Evolutionary conservation across 2,797 vertebrate genomes (phyloP), one percentile per base, ranked within the genome.

Genomic region (Peromyscus nudipes): DNA sequence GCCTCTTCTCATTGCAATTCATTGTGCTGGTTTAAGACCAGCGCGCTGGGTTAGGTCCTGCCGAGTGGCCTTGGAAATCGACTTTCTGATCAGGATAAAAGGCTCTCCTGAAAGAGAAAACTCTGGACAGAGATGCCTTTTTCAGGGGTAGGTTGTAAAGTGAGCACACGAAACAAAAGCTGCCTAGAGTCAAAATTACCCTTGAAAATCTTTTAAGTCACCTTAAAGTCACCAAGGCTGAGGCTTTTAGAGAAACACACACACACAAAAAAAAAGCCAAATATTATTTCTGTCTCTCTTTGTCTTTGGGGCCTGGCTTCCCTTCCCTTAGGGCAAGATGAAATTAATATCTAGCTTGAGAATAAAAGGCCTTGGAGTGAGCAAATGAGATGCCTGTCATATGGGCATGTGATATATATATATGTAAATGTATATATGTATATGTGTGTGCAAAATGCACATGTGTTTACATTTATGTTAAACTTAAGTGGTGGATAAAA

Each of bases 71-170:
- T 97, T 97, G 96, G 96, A 97, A 97, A 98, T 97, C 96, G 91
- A 97, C 96, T 97, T 97, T 98, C 97, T 98, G 97, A 98, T 97
- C 97, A 97, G 94, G 97, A 98, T 98, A 95, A 98, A 97, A 97
- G 97, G 92, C 93, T 87, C 86, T 55, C 89, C 94, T 97, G 92
- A 96, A 97, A 98, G 89, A 96, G 91, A 92, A 97, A 95, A 96
- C 96, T 92, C 49, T 71, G 97, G 97, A 92, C 95, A 97, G 97
- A 97, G 97, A 67, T 94, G 94, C 94, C 97, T 98, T 97, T 98
- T 98, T 95, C 97, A 97, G 96, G 96, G 97, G 80, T 96, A 84
- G 97, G 95, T 97, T 98, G 97, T 97, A 97, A 98, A 98, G 98
- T 97, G 97, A 98, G 96, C 97, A 96, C 97, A 97, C 96, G 98